Evolutionary conservation across 2,888 invertebrate species (phyloP).

Genomic region (Eristalis pertinax): DNA sequence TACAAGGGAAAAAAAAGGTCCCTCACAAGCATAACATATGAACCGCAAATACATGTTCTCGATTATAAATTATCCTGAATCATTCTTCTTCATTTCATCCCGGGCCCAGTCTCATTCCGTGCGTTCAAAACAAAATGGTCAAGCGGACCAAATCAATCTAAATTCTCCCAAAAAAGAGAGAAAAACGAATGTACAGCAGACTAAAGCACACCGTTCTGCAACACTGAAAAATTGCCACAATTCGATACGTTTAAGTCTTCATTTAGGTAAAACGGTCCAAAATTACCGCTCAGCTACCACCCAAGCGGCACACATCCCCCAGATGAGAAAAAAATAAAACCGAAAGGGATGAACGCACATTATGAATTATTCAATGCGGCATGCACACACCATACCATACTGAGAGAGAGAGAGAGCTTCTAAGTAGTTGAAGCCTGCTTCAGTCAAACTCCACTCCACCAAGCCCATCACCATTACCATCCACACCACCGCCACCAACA

Average conservation of each 20-base stretch:
- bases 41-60: conserved; percentile 57
- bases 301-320: conserved; percentile 32
- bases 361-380: conserved; percentile 72
- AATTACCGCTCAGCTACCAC: conserved; percentile 61
- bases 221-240: conserved; percentile 69
- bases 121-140: conserved; percentile 43
- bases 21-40: conserved; percentile 9
- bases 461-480: not conserved
- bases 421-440: conserved; percentile 54
- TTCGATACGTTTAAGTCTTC: conserved; percentile 72
- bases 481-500: conserved; percentile 1
- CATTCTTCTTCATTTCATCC: conserved; percentile 64
- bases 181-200: conserved; percentile 3
- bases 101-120: not conserved
- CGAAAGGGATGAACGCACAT: conserved; percentile 72
- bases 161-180: conserved; percentile 3
- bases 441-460: conserved; percentile 1
- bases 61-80: conserved; percentile 69
- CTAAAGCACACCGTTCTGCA: conserved; percentile 18
- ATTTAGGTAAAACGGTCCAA: conserved; percentile 69
- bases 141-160: conserved; percentile 68
- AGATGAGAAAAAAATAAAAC: conserved; percentile 42
- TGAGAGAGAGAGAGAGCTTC: conserved; percentile 60
- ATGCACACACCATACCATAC: conserved; percentile 65
- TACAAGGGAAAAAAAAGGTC: conserved; percentile 9